Conservation (phyloP, 2,113 vertebrate species). For the Lucifuga dentata region DNA sequence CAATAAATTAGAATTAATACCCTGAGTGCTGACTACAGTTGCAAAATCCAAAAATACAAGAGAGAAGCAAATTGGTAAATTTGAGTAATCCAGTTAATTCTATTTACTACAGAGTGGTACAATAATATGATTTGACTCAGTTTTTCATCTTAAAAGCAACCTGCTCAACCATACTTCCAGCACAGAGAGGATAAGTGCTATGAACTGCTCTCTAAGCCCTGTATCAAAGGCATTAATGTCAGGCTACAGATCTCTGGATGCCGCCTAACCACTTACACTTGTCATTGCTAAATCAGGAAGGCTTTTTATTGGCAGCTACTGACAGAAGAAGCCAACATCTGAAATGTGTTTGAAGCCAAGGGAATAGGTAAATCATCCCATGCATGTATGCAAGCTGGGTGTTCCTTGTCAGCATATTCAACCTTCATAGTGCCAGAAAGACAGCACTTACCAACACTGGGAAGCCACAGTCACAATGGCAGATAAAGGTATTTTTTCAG, state of each 20-base stretch:
- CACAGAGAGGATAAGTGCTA: conserved; percentile 1
- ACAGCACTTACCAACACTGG: conserved; percentile 22
- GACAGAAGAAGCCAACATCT: conserved; percentile 31
- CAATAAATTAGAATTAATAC: neutral
- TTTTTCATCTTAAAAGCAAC: conserved; percentile 17
- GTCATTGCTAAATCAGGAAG: conserved; percentile 35
- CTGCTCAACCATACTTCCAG: neutral
- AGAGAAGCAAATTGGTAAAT: neutral
- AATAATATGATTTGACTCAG: conserved; percentile 1
- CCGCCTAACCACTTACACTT: conserved; percentile 31
- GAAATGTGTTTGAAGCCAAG: conserved; percentile 35
- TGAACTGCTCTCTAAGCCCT: conserved; percentile 23
- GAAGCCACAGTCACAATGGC: conserved; percentile 15
- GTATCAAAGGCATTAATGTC: conserved; percentile 43
- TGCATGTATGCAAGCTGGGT: neutral
- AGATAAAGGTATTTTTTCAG: conserved; percentile 16
- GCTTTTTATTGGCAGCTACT: conserved; percentile 34
- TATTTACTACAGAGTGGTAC: neutral
- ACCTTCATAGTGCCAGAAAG: conserved; percentile 7
- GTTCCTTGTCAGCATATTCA: conserved; percentile 29
- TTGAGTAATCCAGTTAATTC: neutral
- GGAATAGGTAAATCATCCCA: conserved; percentile 28
- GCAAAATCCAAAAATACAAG: neutral
- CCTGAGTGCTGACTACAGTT: neutral
- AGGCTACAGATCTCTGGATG: conserved; percentile 26